Percentiles rank a stretch among this genome's conserved stretches.
Conservation (phyloP, 2,888 invertebrate species). For the Aporophyla lueneburgensis region DNA sequence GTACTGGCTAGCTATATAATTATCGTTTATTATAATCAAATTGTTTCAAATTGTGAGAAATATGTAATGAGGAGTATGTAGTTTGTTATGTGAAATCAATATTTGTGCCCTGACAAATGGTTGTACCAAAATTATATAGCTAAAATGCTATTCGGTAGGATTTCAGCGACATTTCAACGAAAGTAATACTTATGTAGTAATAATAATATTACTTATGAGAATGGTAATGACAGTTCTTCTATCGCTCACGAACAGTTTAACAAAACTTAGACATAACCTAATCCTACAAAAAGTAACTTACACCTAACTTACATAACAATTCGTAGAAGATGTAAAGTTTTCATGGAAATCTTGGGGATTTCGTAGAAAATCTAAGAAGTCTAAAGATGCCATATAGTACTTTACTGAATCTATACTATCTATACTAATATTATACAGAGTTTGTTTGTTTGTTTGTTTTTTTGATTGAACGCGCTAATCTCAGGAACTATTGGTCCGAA, state of each 20-base stretch:
- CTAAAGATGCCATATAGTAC: not conserved
- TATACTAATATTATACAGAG: no score
- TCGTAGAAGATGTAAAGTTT: not conserved
- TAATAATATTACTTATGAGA: not conserved
- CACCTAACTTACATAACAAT: constrained; percentile 1
- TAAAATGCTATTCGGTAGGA: not conserved
- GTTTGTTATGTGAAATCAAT: constrained; percentile 9
- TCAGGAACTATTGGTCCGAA: no score
- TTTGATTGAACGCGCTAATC: no score
- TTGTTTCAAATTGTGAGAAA: constrained; percentile 18
- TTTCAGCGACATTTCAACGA: no score
- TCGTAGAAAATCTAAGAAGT: no score
- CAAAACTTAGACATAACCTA: not conserved
- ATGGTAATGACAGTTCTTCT: constrained; percentile 3
- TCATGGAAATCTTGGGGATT: not conserved
- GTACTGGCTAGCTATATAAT: constrained; percentile 15
- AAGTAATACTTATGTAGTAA: not conserved
- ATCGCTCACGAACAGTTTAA: constrained; percentile 4
- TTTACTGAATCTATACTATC: no score
- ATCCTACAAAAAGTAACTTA: not conserved
- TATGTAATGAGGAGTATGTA: not conserved
- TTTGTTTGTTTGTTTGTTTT: no score
- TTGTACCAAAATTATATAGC: not conserved
- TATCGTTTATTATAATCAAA: constrained; percentile 30
- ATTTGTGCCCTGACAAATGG: constrained; percentile 9